phyloP scores from a whole-genome alignment of 23 tunicate species.

The Styela clava region DNA sequence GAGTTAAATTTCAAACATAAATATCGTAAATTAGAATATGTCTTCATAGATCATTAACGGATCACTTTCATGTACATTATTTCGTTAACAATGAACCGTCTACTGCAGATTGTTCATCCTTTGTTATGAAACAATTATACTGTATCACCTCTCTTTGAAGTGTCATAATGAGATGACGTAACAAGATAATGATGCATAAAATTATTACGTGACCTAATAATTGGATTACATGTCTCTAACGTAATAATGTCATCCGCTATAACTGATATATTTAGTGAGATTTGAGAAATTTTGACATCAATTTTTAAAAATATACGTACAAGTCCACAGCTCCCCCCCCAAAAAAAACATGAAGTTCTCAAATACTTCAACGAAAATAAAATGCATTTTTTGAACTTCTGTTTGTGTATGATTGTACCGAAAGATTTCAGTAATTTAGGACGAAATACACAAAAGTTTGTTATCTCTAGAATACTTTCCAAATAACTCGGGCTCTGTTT shows the following conservation, averaged over 20 bases:
- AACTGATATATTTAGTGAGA: too few species aligned
- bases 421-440: too few species aligned
- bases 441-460: too few species aligned
- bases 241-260: background rate
- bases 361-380: too few species aligned
- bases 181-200: background rate
- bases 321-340: too few species aligned
- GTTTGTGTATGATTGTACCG: too few species aligned
- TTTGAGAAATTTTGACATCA: too few species aligned
- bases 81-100: background rate
- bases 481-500: too few species aligned
- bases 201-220: background rate
- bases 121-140: background rate
- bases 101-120: background rate
- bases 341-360: too few species aligned
- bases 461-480: too few species aligned
- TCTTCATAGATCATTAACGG: background rate
- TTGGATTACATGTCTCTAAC: background rate
- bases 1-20: background rate
- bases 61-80: background rate
- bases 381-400: too few species aligned
- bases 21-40: background rate
- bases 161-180: background rate
- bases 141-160: background rate
- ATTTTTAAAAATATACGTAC: too few species aligned